Conservation (phyloP, 2,888 invertebrate genomes). For the Orthosia gracilis region DNA sequence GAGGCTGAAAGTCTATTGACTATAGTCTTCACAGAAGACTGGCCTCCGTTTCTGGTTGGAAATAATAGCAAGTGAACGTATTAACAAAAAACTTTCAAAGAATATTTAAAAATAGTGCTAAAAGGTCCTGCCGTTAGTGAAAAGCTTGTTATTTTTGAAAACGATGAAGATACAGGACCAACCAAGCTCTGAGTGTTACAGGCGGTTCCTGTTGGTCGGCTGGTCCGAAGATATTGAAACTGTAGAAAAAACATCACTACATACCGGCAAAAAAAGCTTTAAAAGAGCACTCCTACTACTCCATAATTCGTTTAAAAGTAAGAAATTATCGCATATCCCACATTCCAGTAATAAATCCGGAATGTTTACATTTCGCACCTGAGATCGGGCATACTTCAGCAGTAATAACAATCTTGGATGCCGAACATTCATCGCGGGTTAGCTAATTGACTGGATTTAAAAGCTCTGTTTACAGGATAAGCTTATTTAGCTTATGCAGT, state of each 20-base stretch:
- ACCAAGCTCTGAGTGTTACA: background rate
- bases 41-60: too few relatives aligned
- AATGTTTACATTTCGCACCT: constrained; percentile 52
- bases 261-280: background rate
- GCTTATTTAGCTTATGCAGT: background rate
- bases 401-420: constrained; percentile 33
- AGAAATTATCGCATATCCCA: constrained; percentile 21
- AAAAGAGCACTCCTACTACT: background rate
- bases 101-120: too few relatives aligned
- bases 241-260: background rate
- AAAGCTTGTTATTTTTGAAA: background rate
- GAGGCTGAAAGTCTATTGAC: too few relatives aligned
- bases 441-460: constrained; percentile 27
- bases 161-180: background rate
- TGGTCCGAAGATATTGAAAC: background rate
- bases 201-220: background rate
- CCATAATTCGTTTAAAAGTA: constrained; percentile 12
- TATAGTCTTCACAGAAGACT: too few relatives aligned
- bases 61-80: too few relatives aligned
- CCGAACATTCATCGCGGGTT: constrained; percentile 23
- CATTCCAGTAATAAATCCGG: constrained; percentile 42
- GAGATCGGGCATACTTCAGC: constrained; percentile 21
- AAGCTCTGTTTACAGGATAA: background rate
- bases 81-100: too few relatives aligned
- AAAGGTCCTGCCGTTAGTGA: too few relatives aligned